Percentiles rank a stretch among this genome's conserved stretches.
These are phyloP conservation scores for Eubasilissa splendida DNA, from an alignment of 2,888 invertebrate species.

Conservation along the genomic window DNA sequence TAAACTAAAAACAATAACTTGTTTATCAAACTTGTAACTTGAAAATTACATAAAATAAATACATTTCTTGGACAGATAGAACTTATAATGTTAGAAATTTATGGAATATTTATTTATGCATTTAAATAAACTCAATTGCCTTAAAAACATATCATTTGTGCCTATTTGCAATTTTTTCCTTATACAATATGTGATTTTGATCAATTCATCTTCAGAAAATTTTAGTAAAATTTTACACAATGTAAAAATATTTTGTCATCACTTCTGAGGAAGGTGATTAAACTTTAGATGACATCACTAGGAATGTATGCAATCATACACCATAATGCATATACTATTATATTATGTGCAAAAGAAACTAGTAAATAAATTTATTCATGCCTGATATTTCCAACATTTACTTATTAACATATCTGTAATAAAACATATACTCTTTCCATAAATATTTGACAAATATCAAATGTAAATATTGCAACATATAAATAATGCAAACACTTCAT, in stretches of 20 bases:
- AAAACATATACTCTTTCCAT: neutral
- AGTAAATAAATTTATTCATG: constrained; percentile 9
- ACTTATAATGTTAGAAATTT: no score
- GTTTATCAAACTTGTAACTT: neutral
- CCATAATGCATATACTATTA: constrained; percentile 26
- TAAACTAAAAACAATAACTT: no score
- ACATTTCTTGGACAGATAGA: no score
- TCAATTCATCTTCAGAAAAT: no score
- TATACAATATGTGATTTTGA: no score
- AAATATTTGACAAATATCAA: neutral
- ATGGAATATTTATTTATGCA: no score
- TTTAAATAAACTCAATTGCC: no score
- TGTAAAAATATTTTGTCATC: no score
- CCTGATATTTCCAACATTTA: constrained; percentile 9
- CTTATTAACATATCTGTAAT: constrained; percentile 1
- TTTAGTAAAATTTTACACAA: no score
- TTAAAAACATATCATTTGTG: no score
- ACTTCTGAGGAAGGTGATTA: neutral
- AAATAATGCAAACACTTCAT: constrained; percentile 27
- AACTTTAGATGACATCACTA: constrained; percentile 21
- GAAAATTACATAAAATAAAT: no score
- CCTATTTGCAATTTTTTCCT: no score
- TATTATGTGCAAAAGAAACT: constrained; percentile 18
- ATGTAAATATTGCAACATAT: neutral
- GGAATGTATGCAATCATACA: constrained; percentile 19